Evolutionary conservation across 2,888 invertebrate species (phyloP).

Genomic region (Raillietiella orientalis): DNA sequence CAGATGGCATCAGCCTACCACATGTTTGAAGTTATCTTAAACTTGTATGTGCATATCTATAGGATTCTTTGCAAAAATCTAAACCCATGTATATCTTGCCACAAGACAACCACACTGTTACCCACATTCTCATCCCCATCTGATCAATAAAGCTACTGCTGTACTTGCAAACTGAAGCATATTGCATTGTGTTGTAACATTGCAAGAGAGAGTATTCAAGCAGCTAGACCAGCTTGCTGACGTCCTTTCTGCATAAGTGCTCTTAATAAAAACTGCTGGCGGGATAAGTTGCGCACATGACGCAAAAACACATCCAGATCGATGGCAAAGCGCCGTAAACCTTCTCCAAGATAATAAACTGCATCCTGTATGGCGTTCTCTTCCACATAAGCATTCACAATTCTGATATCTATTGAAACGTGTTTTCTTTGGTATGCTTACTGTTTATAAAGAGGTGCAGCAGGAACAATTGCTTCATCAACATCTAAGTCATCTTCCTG

Average conservation of each 20-base stretch:
- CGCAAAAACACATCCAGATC: conserved; percentile 87
- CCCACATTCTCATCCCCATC: no score
- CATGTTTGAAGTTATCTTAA: no score
- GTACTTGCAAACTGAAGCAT: no score
- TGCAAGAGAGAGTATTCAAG: no score
- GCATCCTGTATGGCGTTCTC: conserved; percentile 95
- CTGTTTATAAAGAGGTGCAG: conserved; percentile 84
- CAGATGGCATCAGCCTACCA: no score
- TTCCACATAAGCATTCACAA: conserved; percentile 76
- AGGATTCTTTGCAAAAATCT: no score
- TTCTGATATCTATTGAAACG: no score
- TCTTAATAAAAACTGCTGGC: conserved; percentile 78
- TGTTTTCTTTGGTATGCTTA: conserved; percentile 19
- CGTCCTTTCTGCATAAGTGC: conserved; percentile 90
- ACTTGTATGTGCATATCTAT: no score
- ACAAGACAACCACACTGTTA: no score
- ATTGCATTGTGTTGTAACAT: no score
- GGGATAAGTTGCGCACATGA: conserved; percentile 72
- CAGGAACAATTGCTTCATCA: conserved; percentile 85
- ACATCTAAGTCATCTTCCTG: conserved; percentile 48
- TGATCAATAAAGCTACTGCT: no score
- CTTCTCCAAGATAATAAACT: conserved; percentile 91
- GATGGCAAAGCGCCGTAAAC: conserved; percentile 59
- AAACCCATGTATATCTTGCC: no score
- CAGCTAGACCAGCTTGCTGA: conserved; percentile 42